A percentile compares a stretch with the other conserved stretches of the same genome.
These are phyloP conservation scores for Acholoe squamosa DNA, from an alignment of 2,888 invertebrate genomes.

Conservation along the genomic window DNA sequence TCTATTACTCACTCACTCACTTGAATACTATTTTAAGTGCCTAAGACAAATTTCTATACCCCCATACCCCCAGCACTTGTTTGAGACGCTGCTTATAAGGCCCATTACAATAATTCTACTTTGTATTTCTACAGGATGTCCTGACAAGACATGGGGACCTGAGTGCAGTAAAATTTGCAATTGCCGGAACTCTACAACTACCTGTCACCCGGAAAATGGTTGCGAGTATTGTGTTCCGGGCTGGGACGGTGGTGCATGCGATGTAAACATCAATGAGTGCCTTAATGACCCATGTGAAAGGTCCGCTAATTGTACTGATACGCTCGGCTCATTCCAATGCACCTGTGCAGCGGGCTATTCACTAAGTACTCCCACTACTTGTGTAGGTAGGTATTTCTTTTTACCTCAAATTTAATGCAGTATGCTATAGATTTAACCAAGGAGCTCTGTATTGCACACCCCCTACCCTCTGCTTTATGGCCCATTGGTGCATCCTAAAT, in stretches of 20 bases:
- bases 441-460: too few species aligned
- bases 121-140: slow-evolving; percentile 1
- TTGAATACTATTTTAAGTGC: too few species aligned
- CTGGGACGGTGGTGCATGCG: slow-evolving; percentile 17
- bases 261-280: slow-evolving; percentile 5
- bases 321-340: slow-evolving; percentile 69
- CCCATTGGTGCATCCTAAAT: too few species aligned
- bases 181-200: slow-evolving; percentile 18
- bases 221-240: neutral
- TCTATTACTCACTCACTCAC: too few species aligned
- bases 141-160: slow-evolving; percentile 9
- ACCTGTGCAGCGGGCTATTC: slow-evolving; percentile 70
- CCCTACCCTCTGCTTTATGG: too few species aligned
- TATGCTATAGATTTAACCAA: too few species aligned
- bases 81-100: too few species aligned
- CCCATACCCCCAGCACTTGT: too few species aligned
- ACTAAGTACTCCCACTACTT: slow-evolving; percentile 68
- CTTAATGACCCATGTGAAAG: slow-evolving; percentile 34
- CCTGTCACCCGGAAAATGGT: neutral
- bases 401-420: neutral
- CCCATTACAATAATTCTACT: too few species aligned
- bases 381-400: slow-evolving; percentile 69
- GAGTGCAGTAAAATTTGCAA: slow-evolving; percentile 16
- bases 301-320: slow-evolving; percentile 68
- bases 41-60: too few species aligned